Percentiles rank a stretch among this genome's conserved stretches.
Conservation (phyloP, 1,140 invertebrate genomes). For the Papilio polyxenes region DNA sequence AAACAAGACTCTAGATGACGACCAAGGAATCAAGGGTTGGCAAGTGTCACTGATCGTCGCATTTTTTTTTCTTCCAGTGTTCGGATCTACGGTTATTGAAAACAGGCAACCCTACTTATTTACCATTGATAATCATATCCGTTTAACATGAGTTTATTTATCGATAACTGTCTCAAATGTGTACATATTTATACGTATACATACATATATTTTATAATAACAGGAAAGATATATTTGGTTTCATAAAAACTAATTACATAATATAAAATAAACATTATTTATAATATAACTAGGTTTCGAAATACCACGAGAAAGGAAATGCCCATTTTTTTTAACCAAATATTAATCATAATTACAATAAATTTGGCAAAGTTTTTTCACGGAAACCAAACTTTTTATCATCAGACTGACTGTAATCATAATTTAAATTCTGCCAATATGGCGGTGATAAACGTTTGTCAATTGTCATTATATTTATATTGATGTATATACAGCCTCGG, state of each 20-base stretch:
- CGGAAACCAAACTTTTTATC: not conserved
- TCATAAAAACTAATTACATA: no score
- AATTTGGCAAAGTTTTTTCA: not conserved
- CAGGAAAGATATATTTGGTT: no score
- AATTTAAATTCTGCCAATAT: slow-evolving; percentile 24
- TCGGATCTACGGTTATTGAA: not conserved
- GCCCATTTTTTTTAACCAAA: no score
- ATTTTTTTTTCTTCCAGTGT: not conserved
- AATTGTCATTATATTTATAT: slow-evolving; percentile 27
- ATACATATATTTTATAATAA: no score
- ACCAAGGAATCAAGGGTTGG: not conserved
- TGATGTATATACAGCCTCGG: slow-evolving; percentile 3
- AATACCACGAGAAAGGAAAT: no score
- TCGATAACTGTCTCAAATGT: slow-evolving; percentile 1
- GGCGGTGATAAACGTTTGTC: slow-evolving; percentile 26
- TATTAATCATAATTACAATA: no score
- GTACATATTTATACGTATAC: not conserved
- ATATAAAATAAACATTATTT: no score
- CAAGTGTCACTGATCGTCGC: not conserved
- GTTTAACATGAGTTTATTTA: slow-evolving; percentile 6
- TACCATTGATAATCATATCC: not conserved
- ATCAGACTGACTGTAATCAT: not conserved
- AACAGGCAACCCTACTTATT: not conserved
- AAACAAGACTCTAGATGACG: no score
- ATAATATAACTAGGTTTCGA: no score